Evolutionary conservation across 2,888 invertebrate species (phyloP).

Genomic region (Sylvicola fuscatus): DNA sequence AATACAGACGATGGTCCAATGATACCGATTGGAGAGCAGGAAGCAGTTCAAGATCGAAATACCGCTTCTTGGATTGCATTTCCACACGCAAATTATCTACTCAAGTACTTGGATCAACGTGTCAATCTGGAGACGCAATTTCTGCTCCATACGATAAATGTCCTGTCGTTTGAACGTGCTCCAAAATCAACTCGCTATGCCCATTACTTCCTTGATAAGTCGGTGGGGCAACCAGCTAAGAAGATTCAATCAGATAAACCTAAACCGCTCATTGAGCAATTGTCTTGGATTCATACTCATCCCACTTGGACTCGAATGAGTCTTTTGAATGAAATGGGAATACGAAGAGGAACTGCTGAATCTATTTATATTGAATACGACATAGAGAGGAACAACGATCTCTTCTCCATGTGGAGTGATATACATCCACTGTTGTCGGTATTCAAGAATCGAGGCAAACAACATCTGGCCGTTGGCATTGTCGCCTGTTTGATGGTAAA

Average conservation of each 20-base stretch:
- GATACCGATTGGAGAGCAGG: constrained; percentile 4
- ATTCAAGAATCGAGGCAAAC: constrained; percentile 41
- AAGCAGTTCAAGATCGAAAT: constrained; percentile 14
- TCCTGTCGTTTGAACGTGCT: constrained; percentile 17
- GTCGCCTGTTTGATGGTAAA: constrained; percentile 35
- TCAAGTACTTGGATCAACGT: constrained; percentile 17
- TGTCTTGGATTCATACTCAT: constrained; percentile 19
- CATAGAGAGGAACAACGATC: constrained; percentile 41
- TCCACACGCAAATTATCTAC: constrained; percentile 13
- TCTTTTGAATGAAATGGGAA: constrained; percentile 14
- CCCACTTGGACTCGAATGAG: constrained; percentile 22
- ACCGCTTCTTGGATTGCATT: constrained; percentile 23
- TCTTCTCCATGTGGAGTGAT: constrained; percentile 46
- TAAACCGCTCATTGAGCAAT: constrained; percentile 16
- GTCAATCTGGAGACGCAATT: constrained; percentile 4
- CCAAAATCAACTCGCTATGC: constrained; percentile 15
- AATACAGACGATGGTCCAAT: constrained; percentile 3
- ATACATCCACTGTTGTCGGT: constrained; percentile 36
- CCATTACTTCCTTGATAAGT: constrained; percentile 13
- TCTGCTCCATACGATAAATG: constrained; percentile 13
- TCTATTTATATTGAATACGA: constrained; percentile 43
- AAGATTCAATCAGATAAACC: constrained; percentile 10
- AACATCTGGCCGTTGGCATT: constrained; percentile 37
- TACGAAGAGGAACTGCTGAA: constrained; percentile 12
- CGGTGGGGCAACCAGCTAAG: not conserved